A percentile compares a stretch with the other conserved stretches of the same genome.
phyloP scores from a whole-genome alignment of 2,888 invertebrate genomes.

The Coelinius sp. region DNA sequence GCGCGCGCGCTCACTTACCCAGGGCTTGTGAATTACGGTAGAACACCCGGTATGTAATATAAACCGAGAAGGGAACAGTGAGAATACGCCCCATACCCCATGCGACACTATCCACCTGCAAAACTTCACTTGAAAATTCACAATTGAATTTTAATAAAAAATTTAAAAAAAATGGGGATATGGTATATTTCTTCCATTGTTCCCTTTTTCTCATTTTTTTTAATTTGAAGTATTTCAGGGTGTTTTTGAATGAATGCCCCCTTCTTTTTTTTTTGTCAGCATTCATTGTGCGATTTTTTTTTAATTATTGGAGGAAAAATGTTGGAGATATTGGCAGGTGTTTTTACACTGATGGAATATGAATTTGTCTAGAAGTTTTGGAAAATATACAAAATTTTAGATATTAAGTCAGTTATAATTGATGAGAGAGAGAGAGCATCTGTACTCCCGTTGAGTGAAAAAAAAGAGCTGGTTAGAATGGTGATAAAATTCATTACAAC shows the following conservation, averaged over 20 bases:
- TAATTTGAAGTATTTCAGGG: not conserved
- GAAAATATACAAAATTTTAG: too few species aligned
- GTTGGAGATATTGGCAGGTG: not conserved
- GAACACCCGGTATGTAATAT: slow-evolving; percentile 34
- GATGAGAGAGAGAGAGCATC: too few species aligned
- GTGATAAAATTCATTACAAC: slow-evolving; percentile 6
- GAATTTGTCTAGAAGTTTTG: too few species aligned
- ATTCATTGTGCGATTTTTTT: not conserved
- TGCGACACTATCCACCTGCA: slow-evolving; percentile 22
- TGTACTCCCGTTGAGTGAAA: not conserved
- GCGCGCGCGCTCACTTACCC: not conserved
- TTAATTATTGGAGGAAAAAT: not conserved
- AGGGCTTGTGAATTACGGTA: slow-evolving; percentile 32
- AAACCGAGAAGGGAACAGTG: not conserved
- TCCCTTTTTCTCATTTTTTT: not conserved
- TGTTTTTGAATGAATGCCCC: not conserved
- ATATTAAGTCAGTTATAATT: too few species aligned
- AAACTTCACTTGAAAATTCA: slow-evolving; percentile 14
- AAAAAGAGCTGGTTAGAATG: not conserved
- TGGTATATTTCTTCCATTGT: not conserved
- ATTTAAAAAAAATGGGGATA: not conserved
- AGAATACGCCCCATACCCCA: slow-evolving; percentile 17
- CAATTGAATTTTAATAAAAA: slow-evolving; percentile 10
- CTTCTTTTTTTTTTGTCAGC: not conserved
- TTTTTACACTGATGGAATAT: too few species aligned